Evolutionary conservation across 2,113 vertebrate species (phyloP).

Genomic region (Columba janthina): DNA sequence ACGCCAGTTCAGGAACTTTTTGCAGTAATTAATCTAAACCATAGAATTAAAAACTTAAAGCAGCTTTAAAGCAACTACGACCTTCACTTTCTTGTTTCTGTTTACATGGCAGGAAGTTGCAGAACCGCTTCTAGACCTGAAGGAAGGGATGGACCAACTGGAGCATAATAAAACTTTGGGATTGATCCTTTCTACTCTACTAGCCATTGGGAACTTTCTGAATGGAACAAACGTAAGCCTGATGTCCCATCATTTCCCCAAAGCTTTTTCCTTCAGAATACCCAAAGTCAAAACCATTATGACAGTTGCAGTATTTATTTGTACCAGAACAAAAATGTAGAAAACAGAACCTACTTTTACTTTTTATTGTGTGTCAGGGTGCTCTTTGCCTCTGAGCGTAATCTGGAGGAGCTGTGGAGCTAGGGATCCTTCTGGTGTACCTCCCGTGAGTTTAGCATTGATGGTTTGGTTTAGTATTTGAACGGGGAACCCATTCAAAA

Average conservation of each 20-base stretch:
- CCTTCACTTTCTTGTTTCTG: slow-evolving; percentile 19
- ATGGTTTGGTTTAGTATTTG: not conserved
- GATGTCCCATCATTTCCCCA: not conserved
- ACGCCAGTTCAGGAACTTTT: slow-evolving; percentile 7
- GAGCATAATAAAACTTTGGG: slow-evolving; percentile 95
- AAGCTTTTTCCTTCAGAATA: not conserved
- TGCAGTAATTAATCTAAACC: slow-evolving; percentile 38
- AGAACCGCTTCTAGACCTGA: slow-evolving; percentile 95
- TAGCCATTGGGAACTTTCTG: slow-evolving; percentile 97
- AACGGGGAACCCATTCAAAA: not conserved
- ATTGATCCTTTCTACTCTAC: slow-evolving; percentile 91
- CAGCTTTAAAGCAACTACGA: not conserved
- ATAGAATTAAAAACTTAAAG: not conserved
- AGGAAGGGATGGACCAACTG: slow-evolving; percentile 98
- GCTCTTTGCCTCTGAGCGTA: not conserved
- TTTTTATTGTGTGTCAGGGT: not conserved
- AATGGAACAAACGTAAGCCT: slow-evolving; percentile 93
- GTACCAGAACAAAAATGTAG: not conserved
- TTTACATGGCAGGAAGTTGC: slow-evolving; percentile 88
- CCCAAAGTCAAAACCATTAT: not conserved
- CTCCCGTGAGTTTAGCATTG: not conserved
- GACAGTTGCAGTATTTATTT: not conserved
- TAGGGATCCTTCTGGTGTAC: not conserved
- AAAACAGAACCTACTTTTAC: not conserved
- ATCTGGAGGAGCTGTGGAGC: not conserved